A percentile compares a stretch with the other conserved stretches of the same genome.
These are phyloP conservation scores for Littorina saxatilis DNA, from an alignment of 1,140 invertebrate genomes.

Conservation along the genomic window DNA sequence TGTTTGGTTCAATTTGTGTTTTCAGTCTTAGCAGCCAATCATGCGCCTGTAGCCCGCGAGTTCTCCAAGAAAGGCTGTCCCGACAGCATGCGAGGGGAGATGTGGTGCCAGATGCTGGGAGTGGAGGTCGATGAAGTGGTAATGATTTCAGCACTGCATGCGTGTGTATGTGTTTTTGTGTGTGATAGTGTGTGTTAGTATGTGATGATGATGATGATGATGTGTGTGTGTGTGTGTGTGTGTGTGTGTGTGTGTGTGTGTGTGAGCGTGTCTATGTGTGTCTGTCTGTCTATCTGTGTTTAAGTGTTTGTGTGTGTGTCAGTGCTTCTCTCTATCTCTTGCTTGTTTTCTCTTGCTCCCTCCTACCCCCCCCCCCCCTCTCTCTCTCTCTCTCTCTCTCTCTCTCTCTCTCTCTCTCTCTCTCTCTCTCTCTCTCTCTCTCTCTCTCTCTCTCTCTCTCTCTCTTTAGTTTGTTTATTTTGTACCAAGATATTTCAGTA, in stretches of 20 bases:
- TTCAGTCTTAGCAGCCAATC: conserved; percentile 71
- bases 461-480: no score
- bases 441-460: no score
- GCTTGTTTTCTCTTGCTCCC: no score
- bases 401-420: no score
- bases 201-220: background rate
- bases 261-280: background rate
- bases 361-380: no score
- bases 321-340: background rate
- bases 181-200: background rate
- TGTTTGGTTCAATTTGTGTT: conserved; percentile 19
- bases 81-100: conserved; percentile 83
- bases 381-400: no score
- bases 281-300: background rate
- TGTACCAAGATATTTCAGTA: no score
- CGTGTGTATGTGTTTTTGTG: background rate
- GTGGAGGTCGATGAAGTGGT: conserved; percentile 79
- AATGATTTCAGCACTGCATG: conserved; percentile 41
- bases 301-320: no score
- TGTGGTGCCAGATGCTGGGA: conserved; percentile 90
- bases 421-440: no score
- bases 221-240: no score
- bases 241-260: background rate
- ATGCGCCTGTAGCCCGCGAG: conserved; percentile 79
- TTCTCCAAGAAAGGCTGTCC: conserved; percentile 91